phyloP scores from a whole-genome alignment of 2,113 vertebrate genomes.

The Scolopax mira region DNA sequence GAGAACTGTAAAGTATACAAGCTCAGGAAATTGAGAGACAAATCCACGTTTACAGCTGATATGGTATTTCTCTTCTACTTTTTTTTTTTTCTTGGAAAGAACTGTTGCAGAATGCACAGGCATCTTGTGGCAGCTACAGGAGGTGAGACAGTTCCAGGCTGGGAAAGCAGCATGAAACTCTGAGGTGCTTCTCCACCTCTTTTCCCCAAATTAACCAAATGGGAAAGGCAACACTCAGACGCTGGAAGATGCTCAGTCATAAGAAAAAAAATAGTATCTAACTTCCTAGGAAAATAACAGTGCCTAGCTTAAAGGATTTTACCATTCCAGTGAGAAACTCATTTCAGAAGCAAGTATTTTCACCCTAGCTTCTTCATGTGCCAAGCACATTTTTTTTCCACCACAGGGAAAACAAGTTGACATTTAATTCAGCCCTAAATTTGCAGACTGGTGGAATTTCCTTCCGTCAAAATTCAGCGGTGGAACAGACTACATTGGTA shows the following conservation, averaged over 20 bases:
- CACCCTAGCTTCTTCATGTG: background rate
- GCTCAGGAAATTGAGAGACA: background rate
- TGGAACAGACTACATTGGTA: background rate
- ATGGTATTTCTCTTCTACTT: background rate
- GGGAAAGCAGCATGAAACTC: background rate
- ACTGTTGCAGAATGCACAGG: background rate
- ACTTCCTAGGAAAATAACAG: background rate
- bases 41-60: background rate
- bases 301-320: background rate
- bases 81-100: background rate
- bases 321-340: background rate
- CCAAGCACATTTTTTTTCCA: background rate
- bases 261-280: background rate
- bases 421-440: background rate
- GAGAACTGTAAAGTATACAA: background rate
- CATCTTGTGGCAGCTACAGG: background rate
- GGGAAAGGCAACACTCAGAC: background rate
- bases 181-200: background rate
- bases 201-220: background rate
- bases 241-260: background rate
- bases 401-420: background rate
- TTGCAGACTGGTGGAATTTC: background rate
- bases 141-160: background rate
- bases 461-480: background rate
- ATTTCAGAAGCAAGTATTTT: background rate